phyloP scores from a whole-genome alignment of 2,113 vertebrate species.

The Hyla sarda region DNA sequence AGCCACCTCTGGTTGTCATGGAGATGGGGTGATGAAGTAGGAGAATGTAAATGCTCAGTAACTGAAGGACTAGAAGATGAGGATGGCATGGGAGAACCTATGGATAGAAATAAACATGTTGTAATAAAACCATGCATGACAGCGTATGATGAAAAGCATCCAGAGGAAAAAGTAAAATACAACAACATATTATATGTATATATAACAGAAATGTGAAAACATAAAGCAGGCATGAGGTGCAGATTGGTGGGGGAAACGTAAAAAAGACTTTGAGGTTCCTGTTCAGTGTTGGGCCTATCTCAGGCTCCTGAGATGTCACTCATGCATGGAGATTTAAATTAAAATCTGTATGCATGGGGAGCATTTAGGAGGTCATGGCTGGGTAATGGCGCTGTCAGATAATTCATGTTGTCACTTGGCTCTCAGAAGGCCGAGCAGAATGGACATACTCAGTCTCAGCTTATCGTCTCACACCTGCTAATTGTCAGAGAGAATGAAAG shows the following conservation, averaged over 20 bases:
- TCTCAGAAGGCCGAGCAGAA: neutral
- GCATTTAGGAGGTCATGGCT: neutral
- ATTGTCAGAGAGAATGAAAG: neutral
- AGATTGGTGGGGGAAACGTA: no score
- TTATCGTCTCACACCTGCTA: neutral
- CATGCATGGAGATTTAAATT: neutral
- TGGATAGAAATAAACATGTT: constrained; percentile 68
- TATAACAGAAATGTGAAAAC: neutral
- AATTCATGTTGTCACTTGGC: neutral
- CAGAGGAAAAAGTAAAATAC: neutral
- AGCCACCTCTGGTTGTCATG: constrained; percentile 82
- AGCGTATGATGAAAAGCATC: neutral
- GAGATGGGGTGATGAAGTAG: constrained; percentile 76
- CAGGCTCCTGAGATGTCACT: neutral
- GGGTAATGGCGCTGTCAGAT: neutral
- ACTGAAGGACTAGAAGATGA: constrained; percentile 81
- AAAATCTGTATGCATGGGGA: neutral
- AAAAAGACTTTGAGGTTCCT: neutral
- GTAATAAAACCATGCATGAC: constrained; percentile 44
- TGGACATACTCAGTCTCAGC: neutral
- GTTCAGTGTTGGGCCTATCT: neutral
- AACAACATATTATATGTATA: neutral
- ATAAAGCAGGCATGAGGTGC: neutral
- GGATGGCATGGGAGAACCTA: constrained; percentile 80
- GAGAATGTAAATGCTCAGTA: constrained; percentile 79